Base-by-base conservation (phyloP, 2,113 vertebrate genomes). In the Guaruba guarouba region DNA sequence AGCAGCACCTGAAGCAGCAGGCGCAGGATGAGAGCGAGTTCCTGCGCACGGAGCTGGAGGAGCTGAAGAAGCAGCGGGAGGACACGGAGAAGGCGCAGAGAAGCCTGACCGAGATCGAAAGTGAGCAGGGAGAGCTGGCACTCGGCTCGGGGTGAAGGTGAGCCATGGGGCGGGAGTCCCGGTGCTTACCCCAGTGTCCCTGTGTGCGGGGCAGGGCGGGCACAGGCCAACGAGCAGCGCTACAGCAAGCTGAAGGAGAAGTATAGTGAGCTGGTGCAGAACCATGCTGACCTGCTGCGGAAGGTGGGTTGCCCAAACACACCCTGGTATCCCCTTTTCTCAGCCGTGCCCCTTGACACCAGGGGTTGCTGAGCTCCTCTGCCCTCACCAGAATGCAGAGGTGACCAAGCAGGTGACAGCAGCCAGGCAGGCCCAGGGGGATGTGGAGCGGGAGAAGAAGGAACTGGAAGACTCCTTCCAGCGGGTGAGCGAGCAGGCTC, bases 231-330 rank as follows among this genome's bases (percentile, higher is more conserved):
- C 0, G 99, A 99, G 94, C 99, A 99, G 97, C 98, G 99, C 63
- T 99, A 99, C 97, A 99, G 98, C 95, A 99, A 99, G 97, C 98
- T 99, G 54, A 99, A 99, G 97, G 99, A 99, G 97, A 99, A 99
- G 87, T 99, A 99, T 98, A 98, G 98, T 0, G 99, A 99, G 97
- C 98, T 99, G 94, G 99, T 99, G 77, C 99, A 99, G 98, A 99
- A 98, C 95, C 99, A 99, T 0, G 99, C 99, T 0, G 99, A 99
- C 92, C 98, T 99, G 81, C 98, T 99, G 93, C 98, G 99, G 73
- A 99, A 99, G 99, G 99, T 99, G 96, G 69, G 95, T 23, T 63
- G 37, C 74, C 46, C 23, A 4, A 28, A 19, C 8, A 1, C 8
- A 8, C 25, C 11, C 12, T 1, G 9, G 43, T 23, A 14, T n/a